Evolutionary conservation across 2,888 invertebrate species (phyloP).

Genomic region (Hemistola chrysoprasaria): DNA sequence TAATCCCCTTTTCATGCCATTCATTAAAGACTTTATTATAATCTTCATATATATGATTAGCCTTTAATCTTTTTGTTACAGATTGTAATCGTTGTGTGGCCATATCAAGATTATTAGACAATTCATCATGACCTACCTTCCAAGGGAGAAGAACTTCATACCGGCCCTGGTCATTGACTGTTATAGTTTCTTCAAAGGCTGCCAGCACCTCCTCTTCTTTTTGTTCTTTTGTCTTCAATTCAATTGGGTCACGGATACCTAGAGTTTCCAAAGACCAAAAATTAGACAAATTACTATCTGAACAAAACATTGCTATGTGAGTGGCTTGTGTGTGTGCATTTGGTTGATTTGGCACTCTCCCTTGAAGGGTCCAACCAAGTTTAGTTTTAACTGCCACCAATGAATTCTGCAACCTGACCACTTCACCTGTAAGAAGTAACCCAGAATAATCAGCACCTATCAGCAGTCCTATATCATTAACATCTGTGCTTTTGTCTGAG

Average conservation of each 20-base stretch:
- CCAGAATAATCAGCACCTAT: too few species aligned
- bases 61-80: not conserved
- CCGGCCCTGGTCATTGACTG: not conserved
- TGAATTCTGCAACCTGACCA: not conserved
- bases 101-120: too few species aligned
- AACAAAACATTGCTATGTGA: not conserved
- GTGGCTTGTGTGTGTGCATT: not conserved
- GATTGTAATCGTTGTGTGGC: too few species aligned
- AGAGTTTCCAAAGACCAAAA: constrained; percentile 3
- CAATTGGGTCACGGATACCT: constrained; percentile 4
- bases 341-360: not conserved
- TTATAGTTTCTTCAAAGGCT: constrained; percentile 1
- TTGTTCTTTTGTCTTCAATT: not conserved
- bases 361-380: constrained; percentile 5
- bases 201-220: not conserved
- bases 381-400: constrained; percentile 2
- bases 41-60: not conserved
- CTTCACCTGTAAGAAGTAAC: not conserved
- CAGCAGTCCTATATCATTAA: not conserved
- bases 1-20: not conserved
- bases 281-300: not conserved
- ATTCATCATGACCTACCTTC: too few species aligned
- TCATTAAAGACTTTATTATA: constrained; percentile 1
- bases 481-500: not conserved
- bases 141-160: constrained; percentile 7